A percentile compares a stretch with the other conserved stretches of the same genome.
Conservation (phyloP, 2,888 invertebrate species). For the Drosophila stalkeri region DNA sequence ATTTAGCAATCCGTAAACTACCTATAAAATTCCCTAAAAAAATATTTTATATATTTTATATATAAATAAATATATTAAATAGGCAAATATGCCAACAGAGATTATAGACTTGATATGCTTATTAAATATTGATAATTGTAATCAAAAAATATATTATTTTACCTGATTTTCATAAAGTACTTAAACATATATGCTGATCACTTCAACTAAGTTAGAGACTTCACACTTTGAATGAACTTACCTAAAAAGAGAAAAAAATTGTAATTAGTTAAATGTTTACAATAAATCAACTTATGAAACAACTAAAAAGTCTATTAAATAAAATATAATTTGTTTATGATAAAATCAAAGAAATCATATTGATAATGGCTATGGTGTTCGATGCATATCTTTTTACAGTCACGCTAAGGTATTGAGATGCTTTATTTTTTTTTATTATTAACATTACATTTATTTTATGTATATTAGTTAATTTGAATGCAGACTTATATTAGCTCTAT, state of each 20-base stretch:
- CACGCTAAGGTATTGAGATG: slow-evolving; percentile 37
- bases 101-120: not conserved
- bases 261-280: slow-evolving; percentile 30
- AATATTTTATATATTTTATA: too few species aligned
- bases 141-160: slow-evolving; percentile 10
- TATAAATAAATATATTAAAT: too few species aligned
- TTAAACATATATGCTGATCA: not conserved
- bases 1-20: too few species aligned
- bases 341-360: slow-evolving; percentile 3
- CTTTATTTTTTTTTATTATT: slow-evolving; percentile 13
- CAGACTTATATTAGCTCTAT: slow-evolving; percentile 13
- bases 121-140: not conserved
- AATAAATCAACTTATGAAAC: not conserved
- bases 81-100: too few species aligned
- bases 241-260: slow-evolving; percentile 60
- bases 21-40: too few species aligned
- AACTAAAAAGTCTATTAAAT: not conserved
- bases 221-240: slow-evolving; percentile 46
- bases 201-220: not conserved
- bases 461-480: slow-evolving; percentile 12
- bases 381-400: slow-evolving; percentile 51
- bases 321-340: not conserved
- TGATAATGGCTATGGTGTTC: slow-evolving; percentile 20
- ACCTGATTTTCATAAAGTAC: slow-evolving; percentile 47
- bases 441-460: slow-evolving; percentile 6